Percentiles rank a stretch among this genome's conserved stretches.
Conservation (phyloP, 2,888 invertebrate genomes). For the Drosophila rubida region DNA sequence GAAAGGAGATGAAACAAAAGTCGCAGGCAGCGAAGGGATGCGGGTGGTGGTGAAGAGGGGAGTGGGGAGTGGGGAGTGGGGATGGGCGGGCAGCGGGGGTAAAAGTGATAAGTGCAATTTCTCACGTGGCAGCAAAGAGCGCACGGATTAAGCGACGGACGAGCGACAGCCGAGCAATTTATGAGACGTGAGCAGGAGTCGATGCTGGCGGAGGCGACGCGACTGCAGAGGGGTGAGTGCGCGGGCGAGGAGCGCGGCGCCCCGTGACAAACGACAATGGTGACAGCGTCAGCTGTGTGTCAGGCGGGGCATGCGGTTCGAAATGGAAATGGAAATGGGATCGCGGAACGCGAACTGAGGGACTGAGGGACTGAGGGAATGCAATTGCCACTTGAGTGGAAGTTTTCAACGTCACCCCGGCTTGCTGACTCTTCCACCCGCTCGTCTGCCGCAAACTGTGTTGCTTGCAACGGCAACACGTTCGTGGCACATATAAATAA, state of each 20-base stretch:
- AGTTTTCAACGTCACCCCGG: conserved; percentile 37
- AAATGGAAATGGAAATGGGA: conserved; percentile 48
- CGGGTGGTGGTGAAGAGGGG: neutral
- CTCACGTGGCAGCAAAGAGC: conserved; percentile 69
- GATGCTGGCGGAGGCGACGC: conserved; percentile 16
- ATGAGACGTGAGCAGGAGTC: conserved; percentile 65
- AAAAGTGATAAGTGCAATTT: conserved; percentile 76
- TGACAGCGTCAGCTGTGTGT: conserved; percentile 66
- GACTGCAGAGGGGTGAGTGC: too few species aligned
- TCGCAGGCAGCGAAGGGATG: neutral
- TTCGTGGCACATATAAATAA: conserved; percentile 41
- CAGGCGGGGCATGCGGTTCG: conserved; percentile 33
- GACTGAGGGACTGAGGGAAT: conserved; percentile 9
- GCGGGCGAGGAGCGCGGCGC: conserved; percentile 14
- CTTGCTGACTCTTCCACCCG: neutral
- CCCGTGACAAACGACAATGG: conserved; percentile 68
- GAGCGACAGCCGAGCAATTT: conserved; percentile 68
- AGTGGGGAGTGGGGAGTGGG: neutral
- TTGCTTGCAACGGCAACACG: conserved; percentile 47
- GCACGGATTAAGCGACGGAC: conserved; percentile 68
- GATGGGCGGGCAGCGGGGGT: neutral
- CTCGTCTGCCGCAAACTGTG: too few species aligned
- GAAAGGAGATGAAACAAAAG: conserved; percentile 9
- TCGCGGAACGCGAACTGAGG: neutral
- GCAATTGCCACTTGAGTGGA: conserved; percentile 58